These are phyloP conservation scores for Pollicipes pollicipes DNA, from an alignment of 1,140 invertebrate species.

Conservation along the genomic window DNA sequence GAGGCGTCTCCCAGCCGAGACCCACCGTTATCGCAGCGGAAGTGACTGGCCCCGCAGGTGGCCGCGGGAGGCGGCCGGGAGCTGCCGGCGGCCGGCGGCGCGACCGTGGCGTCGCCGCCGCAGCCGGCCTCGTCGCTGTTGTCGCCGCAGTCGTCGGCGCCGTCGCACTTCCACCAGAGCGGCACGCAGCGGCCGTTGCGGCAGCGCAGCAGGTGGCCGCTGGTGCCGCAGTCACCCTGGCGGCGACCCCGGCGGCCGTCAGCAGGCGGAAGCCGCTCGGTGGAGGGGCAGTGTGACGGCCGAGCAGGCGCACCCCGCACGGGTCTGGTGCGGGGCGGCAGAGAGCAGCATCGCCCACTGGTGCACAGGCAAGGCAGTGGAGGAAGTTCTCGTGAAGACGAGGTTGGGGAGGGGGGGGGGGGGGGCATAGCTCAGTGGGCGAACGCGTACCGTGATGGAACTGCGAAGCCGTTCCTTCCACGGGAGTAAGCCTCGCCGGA, in stretches of 20 bases:
- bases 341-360: no score
- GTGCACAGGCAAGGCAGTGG: not conserved
- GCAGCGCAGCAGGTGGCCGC: constrained; percentile 42
- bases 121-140: constrained; percentile 41
- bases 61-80: constrained; percentile 43
- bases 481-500: no score
- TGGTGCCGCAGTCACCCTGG: constrained; percentile 24
- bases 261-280: constrained; percentile 32
- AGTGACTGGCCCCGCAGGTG: no score
- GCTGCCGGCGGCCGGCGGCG: constrained; percentile 42
- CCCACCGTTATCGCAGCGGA: not conserved
- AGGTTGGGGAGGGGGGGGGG: no score
- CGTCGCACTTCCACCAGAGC: constrained; percentile 35
- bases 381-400: no score
- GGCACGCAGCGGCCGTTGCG: constrained; percentile 42
- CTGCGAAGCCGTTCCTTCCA: no score
- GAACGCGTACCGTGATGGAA: no score
- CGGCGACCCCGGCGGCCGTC: constrained; percentile 33
- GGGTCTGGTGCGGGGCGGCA: no score
- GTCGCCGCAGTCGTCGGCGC: constrained; percentile 42
- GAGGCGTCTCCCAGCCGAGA: no score
- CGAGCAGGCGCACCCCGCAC: not conserved
- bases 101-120: constrained; percentile 34
- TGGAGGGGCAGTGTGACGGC: constrained; percentile 26
- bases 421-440: no score